Base-by-base conservation (phyloP, 2,113 vertebrate genomes). In the Etheostoma cragini region DNA sequence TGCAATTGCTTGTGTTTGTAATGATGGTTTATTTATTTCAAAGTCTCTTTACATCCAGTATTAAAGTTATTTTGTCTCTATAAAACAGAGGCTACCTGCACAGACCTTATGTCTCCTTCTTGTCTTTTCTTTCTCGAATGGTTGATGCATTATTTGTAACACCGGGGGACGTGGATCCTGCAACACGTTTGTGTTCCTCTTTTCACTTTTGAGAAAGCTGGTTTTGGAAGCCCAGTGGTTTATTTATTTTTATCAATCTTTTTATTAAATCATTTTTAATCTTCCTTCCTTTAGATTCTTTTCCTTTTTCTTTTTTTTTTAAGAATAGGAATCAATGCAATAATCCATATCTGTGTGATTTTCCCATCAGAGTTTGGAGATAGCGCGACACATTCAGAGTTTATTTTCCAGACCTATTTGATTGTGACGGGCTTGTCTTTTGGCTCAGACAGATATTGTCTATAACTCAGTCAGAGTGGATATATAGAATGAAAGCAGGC, bases 261-360 rank as follows among this genome's bases (percentile, higher is more conserved):
- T 81, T 72, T 71, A 74, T 78, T 76, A 33, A 90, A 92, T 90
- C 85, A 87, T 85, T 86, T 88, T 81, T 64, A 92, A 91, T 92
- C 84, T 87, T 30, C 64, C 21, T 80, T 60, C 74, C 63, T 88
- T n/a, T n/a, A n/a, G n/a, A n/a, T n/a, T n/a, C n/a, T 84, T 76
- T 82, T 10, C 3, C 3, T 33, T 86, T 90, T 30, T 30, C 3
- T 1, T 30, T 30, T 30, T 30, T 30, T 30, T 30, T 4, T 3
- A 30, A 30, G 30, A 38, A 38, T 73, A 80, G 68, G 70, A 91
- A 92, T 87, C 72, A 86, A 78, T 88, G 69, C 77, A 87, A 80
- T 88, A 79, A 83, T 86, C 65, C 72, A 83, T 92, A 90, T 86
- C 87, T 83, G 80, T 74, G 45, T 66, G 72, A 86, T 88, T 87